Conservation (phyloP, 1,140 invertebrate genomes). For the Oscheius sp. region DNA sequence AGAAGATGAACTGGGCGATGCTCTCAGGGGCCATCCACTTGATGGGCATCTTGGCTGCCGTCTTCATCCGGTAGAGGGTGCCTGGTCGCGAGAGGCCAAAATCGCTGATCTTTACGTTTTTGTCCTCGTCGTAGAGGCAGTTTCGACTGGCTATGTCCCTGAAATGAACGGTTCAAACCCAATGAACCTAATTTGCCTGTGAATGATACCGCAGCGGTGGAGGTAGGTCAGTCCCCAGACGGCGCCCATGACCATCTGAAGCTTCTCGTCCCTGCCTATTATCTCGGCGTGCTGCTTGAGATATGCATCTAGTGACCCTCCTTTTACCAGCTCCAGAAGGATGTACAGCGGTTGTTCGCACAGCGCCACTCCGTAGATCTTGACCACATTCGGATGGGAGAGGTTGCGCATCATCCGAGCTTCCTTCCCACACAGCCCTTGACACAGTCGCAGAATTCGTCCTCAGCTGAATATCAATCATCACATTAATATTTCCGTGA, state of each 20-base stretch:
- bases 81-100: conserved; percentile 32
- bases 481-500: too few relatives aligned
- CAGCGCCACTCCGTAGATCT: conserved; percentile 36
- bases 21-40: conserved; percentile 16
- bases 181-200: conserved; percentile 88
- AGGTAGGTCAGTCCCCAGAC: conserved; percentile 82
- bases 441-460: not conserved
- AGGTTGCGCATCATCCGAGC: conserved; percentile 30
- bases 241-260: conserved; percentile 23
- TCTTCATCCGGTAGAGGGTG: conserved; percentile 26
- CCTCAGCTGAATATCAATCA: too few relatives aligned
- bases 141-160: too few relatives aligned
- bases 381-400: conserved; percentile 26
- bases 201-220: conserved; percentile 90
- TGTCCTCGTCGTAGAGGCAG: conserved; percentile 43
- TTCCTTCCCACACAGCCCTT: conserved; percentile 36
- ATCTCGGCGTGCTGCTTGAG: conserved; percentile 2
- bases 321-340: not conserved
- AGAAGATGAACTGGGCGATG: not conserved
- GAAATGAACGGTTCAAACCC: too few relatives aligned
- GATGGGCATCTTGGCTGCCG: conserved; percentile 24
- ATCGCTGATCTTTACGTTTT: conserved; percentile 38
- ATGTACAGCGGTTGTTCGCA: conserved; percentile 24
- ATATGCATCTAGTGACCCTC: conserved; percentile 8
- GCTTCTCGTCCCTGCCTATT: not conserved